A percentile compares a stretch with the other conserved stretches of the same genome.
Evolutionary conservation across 1,140 invertebrate species (phyloP).

Genomic region (Radopholus similis): DNA sequence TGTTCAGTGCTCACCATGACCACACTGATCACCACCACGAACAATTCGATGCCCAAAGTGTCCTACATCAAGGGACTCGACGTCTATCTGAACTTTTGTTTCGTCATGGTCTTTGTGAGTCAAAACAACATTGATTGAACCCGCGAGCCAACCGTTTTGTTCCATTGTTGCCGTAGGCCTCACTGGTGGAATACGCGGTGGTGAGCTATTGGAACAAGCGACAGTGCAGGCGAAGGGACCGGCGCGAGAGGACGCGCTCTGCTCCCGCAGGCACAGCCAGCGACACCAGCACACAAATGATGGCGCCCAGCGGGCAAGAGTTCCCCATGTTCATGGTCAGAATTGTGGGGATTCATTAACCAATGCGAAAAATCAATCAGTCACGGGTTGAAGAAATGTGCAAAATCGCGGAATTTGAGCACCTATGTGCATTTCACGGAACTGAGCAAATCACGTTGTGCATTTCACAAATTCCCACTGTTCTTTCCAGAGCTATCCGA

Average conservation of each 20-base stretch:
- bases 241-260: constrained; percentile 13
- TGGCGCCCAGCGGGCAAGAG: constrained; percentile 20
- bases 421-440: neutral
- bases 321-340: constrained; percentile 28
- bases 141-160: neutral
- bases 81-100: constrained; percentile 60
- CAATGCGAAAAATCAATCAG: neutral
- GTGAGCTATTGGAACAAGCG: constrained; percentile 59
- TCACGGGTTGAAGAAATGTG: neutral
- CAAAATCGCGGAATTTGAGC: neutral
- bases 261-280: constrained; percentile 10
- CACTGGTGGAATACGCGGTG: constrained; percentile 60
- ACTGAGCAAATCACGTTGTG: neutral
- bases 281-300: neutral
- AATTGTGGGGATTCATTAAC: neutral
- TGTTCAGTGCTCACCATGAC: constrained; percentile 60
- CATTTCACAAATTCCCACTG: neutral
- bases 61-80: constrained; percentile 60
- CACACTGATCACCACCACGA: constrained; percentile 61
- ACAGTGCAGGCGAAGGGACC: constrained; percentile 41
- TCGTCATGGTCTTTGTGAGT: constrained; percentile 61
- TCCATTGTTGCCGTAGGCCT: constrained; percentile 8
- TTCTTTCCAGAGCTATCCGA: constrained; percentile 48
- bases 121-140: neutral
- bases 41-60: constrained; percentile 60